These are phyloP conservation scores for Remorina albescens DNA, from an alignment of 2,797 vertebrate genomes.

Conservation along the genomic window DNA sequence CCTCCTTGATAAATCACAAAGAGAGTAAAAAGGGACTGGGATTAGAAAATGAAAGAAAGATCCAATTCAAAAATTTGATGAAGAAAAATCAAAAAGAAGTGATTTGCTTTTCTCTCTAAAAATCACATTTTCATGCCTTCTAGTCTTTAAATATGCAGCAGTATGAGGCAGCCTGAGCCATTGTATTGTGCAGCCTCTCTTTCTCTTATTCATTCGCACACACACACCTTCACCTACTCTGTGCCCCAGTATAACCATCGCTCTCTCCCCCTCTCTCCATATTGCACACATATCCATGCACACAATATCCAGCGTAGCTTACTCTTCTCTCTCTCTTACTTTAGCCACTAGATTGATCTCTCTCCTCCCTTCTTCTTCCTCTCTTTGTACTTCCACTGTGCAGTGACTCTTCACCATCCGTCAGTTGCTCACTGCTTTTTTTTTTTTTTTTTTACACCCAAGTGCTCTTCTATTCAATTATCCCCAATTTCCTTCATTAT, in stretches of 20 bases:
- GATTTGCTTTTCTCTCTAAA: conserved; percentile 47
- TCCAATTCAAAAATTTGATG: conserved; percentile 65
- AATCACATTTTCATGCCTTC: conserved; percentile 72
- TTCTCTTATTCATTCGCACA: conserved; percentile 63
- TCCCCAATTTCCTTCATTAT: conserved; percentile 61
- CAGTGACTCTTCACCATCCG: conserved; percentile 52
- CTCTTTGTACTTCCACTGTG: conserved; percentile 48
- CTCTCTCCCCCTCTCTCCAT: conserved; percentile 38
- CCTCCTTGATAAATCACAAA: conserved; percentile 73
- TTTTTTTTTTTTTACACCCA: conserved; percentile 38
- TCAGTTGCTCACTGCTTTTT: conserved; percentile 18
- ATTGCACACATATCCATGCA: conserved; percentile 35
- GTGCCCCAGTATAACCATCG: conserved; percentile 55
- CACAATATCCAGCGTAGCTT: conserved; percentile 9
- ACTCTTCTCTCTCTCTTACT: conserved; percentile 44
- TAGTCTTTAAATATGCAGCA: conserved; percentile 52
- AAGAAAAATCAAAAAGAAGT: conserved; percentile 59
- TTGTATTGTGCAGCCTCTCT: conserved; percentile 64
- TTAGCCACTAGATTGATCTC: conserved; percentile 62
- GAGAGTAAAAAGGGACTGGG: conserved; percentile 36
- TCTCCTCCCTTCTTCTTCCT: conserved; percentile 44
- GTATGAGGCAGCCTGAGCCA: conserved; percentile 56
- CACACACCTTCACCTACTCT: conserved; percentile 73
- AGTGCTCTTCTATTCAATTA: conserved; percentile 62
- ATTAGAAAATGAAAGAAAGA: conserved; percentile 54